Conservation (phyloP, 2,888 invertebrate genomes). For the Heliconius ismenius region DNA sequence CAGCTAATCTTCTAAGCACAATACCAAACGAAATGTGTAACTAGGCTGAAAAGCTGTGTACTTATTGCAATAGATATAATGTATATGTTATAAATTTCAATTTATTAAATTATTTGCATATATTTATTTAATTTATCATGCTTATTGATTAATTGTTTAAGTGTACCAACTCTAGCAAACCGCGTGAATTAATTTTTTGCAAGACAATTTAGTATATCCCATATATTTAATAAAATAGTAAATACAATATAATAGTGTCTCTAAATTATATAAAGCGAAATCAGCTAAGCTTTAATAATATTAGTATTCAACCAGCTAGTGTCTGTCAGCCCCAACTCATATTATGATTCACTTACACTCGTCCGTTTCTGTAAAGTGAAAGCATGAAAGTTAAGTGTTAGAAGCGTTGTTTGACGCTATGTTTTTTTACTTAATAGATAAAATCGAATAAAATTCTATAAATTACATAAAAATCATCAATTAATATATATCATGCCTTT, state of each 20-base stretch:
- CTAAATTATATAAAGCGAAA: constrained; percentile 48
- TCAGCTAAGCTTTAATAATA: constrained; percentile 55
- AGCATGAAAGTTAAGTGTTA: constrained; percentile 77
- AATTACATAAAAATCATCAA: not conserved
- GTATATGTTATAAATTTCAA: constrained; percentile 7
- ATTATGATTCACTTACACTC: constrained; percentile 78
- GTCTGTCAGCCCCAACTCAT: constrained; percentile 64
- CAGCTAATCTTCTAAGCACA: constrained; percentile 15
- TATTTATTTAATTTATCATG: constrained; percentile 30
- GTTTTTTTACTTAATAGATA: not conserved
- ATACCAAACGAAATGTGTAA: constrained; percentile 30
- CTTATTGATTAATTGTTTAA: constrained; percentile 33
- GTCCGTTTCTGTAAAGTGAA: constrained; percentile 80
- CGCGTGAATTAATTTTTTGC: constrained; percentile 36
- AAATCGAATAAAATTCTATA: not conserved
- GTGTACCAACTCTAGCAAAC: constrained; percentile 26
- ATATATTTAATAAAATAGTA: constrained; percentile 20
- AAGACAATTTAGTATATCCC: constrained; percentile 22
- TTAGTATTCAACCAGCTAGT: constrained; percentile 64
- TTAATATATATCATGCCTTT: constrained; percentile 4
- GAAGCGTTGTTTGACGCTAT: constrained; percentile 53
- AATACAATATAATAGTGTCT: constrained; percentile 24
- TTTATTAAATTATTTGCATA: not conserved
- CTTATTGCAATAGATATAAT: constrained; percentile 20
- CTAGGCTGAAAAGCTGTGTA: constrained; percentile 35